These are phyloP conservation scores for Calcarius lapponicus DNA, from an alignment of 2,797 vertebrate genomes.

Conservation along the genomic window DNA sequence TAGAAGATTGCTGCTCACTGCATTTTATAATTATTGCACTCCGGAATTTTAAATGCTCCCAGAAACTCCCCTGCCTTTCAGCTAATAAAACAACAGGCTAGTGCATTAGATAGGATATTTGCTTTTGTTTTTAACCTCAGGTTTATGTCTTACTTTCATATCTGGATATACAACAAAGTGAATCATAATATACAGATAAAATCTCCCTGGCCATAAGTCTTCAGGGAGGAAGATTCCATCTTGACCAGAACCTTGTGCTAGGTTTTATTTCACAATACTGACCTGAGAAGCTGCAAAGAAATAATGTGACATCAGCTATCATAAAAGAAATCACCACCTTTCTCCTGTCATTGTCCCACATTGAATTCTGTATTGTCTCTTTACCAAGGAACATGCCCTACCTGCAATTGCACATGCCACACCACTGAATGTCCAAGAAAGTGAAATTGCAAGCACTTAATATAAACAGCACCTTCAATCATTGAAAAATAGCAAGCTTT, in stretches of 20 bases:
- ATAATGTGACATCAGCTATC: background rate
- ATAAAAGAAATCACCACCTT: background rate
- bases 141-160: slow-evolving; percentile 13
- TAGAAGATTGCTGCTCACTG: slow-evolving; percentile 50
- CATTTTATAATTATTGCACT: slow-evolving; percentile 63
- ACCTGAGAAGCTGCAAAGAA: background rate
- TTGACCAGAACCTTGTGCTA: background rate
- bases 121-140: background rate
- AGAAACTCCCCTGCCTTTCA: slow-evolving; percentile 11
- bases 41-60: slow-evolving; percentile 65
- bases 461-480: background rate
- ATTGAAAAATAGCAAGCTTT: background rate
- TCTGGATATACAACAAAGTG: background rate
- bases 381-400: rapidly evolving
- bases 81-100: background rate
- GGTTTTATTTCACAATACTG: background rate
- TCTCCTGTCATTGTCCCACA: background rate
- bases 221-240: background rate
- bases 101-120: background rate
- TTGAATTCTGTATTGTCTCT: background rate
- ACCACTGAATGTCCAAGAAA: background rate
- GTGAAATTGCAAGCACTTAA: background rate
- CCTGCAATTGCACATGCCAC: background rate
- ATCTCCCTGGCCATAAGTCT: background rate
- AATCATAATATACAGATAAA: background rate